A percentile compares a stretch with the other conserved stretches of the same genome.
Evolutionary conservation across 2,113 vertebrate genomes (phyloP).

Genomic region (Muscicapa adusta): DNA sequence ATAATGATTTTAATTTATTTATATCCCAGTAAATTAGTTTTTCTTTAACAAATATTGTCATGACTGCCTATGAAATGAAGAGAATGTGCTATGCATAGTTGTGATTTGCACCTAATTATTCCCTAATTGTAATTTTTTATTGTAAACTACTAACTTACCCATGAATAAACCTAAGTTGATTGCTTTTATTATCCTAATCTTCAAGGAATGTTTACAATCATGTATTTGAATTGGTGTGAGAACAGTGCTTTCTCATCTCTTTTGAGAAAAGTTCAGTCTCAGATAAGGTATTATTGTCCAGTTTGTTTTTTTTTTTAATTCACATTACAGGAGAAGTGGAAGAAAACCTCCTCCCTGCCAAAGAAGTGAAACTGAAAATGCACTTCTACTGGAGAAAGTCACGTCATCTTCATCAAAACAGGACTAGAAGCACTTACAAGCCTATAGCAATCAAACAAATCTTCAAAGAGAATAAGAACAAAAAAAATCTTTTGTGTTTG

Average conservation of each 20-base stretch:
- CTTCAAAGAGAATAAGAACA: neutral
- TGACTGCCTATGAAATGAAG: neutral
- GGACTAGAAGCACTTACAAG: neutral
- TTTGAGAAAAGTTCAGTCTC: neutral
- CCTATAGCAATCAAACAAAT: neutral
- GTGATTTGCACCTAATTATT: neutral
- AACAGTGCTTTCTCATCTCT: neutral
- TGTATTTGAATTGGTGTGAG: neutral
- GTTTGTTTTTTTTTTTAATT: neutral
- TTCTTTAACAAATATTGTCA: neutral
- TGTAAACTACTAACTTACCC: neutral
- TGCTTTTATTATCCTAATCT: neutral
- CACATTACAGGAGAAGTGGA: rapidly evolving
- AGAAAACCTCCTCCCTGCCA: neutral
- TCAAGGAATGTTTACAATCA: neutral
- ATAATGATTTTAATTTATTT: neutral
- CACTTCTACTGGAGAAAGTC: neutral
- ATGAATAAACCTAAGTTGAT: neutral
- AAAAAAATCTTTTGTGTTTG: neutral
- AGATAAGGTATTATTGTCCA: neutral
- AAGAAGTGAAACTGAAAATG: neutral
- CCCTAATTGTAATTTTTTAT: neutral
- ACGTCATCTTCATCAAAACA: neutral
- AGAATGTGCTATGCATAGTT: neutral
- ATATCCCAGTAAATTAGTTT: neutral